Base-by-base conservation (phyloP, 2,888 invertebrate species). In the Thera obeliscata region DNA sequence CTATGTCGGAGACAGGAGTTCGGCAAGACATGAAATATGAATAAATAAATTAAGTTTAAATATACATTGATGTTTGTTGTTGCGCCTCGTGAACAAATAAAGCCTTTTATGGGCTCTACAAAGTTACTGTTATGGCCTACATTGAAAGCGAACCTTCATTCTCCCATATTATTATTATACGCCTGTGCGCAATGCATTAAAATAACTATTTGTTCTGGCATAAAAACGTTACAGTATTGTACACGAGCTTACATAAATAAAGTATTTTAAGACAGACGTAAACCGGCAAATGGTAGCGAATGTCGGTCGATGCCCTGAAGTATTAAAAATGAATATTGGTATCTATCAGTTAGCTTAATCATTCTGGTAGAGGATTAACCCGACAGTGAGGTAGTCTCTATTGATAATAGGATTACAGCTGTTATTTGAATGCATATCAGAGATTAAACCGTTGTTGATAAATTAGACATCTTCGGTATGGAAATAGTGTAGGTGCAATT, bases 201-300 rank as follows among this genome's bases (percentile, higher is more conserved):
- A 66, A 69, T 69, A 73, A 60, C 64, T 64, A 65, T 72, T 66
- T 63, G 67, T 71, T 66, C 69, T 61, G 61, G 33, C 68, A 71
- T 70, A 67, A 73, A 72, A 64, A 67, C n/a, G 56, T 64, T 70
- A 64, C 66, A 68, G 61, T 68, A 71, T 72, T 72, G 72, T 69
- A 68, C 64, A 69, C 63, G 61, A 66, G 62, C 58, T 67, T 70
- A 69, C 66, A 70, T 71, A 71, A 72, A 68, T 71, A 71, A 66
- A 48, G 56, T 74, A 74, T 70, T 73, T 74, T 73, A 71, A 73
- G 69, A 64, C 58, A 68, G 38, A 65, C 61, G 68, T 70, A 72
- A 65, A 66, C 61, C 64, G 61, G 57, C 61, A 65, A 70, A 66
- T 69, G 67, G 57, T 70, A 57, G 58, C 59, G 36, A 61, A 56